Evolutionary conservation across 2,888 invertebrate genomes (phyloP), one percentile per base, ranked within the genome.

Genomic region (Nymphalis polychloros): DNA sequence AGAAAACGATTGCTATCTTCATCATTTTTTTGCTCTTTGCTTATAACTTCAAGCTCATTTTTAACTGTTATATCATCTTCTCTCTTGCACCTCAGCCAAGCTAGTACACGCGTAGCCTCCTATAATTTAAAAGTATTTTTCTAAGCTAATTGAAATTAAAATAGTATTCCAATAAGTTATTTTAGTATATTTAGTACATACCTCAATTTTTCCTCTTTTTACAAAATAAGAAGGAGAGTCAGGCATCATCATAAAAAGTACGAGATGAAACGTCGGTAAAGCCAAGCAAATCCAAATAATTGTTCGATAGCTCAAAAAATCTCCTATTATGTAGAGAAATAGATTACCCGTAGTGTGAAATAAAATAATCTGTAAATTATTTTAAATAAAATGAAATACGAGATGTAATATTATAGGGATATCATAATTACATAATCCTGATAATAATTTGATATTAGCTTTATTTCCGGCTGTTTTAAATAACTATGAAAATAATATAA

Each of bases 151-250:
- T 10, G 13, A 41, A 41, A 41, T 10, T 4, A 41, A 13, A 41
- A 41, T 8, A 41, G 0, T 41, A 10, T 41, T 10, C 41, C 10
- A 8, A 10, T 41, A 2, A 8, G 8, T 10, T 52, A 16, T 0
- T 52, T 52, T 23, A 16, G 1, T 16, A 5, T n/a, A 13, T 19
- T 16, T 47, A 13, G 52, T 20, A 70, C 77, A 92, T 72, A 94
- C 94, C 64, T 87, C 84, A 57, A 78, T 63, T 13, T 87, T 79
- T 8, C 88, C 88, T 41, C 75, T 81, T 74, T 88, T 89, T 52
- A 93, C 81, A 16, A 93, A 81, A 70, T 84, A 93, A 0, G 93
- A 88, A 0, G 95, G 95, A 0, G 95, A 94, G 74, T 95, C 95
- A 0, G 95, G 95, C 84, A 95, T 89, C 83, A 84, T 83, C 35